Evolutionary conservation across 2,797 vertebrate species (phyloP).

Genomic region (Spheniscus humboldti): DNA sequence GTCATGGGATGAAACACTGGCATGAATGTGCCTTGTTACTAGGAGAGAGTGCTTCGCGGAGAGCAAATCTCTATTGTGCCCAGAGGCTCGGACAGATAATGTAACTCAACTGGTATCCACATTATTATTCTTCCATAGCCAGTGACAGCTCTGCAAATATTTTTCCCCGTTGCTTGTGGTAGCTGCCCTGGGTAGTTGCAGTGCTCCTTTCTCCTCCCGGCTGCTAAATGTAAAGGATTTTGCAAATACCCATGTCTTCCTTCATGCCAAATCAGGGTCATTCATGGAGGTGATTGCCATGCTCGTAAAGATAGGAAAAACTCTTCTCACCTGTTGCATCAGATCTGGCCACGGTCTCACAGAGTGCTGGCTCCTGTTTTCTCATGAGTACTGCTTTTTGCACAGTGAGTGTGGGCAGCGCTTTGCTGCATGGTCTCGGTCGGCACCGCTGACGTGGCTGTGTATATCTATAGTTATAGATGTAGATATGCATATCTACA

Average conservation of each 20-base stretch:
- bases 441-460: background rate
- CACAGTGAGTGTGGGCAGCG: background rate
- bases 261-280: background rate
- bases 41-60: background rate
- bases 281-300: rapidly evolving
- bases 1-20: rapidly evolving
- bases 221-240: background rate
- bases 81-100: background rate
- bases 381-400: background rate
- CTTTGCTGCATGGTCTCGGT: background rate
- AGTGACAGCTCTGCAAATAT: background rate
- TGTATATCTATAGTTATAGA: background rate
- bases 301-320: background rate
- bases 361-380: background rate
- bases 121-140: background rate
- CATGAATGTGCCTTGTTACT: background rate
- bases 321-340: background rate
- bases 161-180: background rate
- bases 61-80: background rate
- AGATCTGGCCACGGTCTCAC: rapidly evolving
- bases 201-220: background rate
- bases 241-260: background rate
- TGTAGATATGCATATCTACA: background rate
- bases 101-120: background rate
- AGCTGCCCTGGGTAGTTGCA: background rate